Evolutionary conservation across 2,888 invertebrate genomes (phyloP).

Genomic region (Cataglyphis livida): DNA sequence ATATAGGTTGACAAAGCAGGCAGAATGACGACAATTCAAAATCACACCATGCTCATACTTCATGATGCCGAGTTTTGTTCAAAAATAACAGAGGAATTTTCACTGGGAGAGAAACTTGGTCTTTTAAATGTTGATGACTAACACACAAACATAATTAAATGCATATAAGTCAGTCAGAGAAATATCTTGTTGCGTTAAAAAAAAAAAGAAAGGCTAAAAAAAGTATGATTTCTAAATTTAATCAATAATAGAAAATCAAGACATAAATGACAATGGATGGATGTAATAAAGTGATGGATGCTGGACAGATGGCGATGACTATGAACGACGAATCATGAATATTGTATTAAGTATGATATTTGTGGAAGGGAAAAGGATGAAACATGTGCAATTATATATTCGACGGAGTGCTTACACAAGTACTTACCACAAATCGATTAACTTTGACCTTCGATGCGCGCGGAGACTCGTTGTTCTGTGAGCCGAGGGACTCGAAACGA

Average conservation of each 20-base stretch:
- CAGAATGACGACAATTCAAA: slow-evolving; percentile 35
- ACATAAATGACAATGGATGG: not conserved
- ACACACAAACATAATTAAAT: not conserved
- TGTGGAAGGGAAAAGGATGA: not conserved
- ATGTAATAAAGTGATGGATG: not conserved
- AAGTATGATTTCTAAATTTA: not conserved
- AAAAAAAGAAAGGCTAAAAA: not conserved
- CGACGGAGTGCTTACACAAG: slow-evolving; percentile 27
- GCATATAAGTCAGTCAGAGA: not conserved
- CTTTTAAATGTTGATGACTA: not conserved
- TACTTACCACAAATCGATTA: slow-evolving; percentile 96
- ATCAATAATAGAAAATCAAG: slow-evolving; percentile 6
- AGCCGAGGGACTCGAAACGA: slow-evolving; percentile 94
- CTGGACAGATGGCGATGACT: not conserved
- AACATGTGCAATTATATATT: not conserved
- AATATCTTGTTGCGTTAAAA: not conserved
- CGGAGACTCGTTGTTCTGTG: slow-evolving; percentile 86
- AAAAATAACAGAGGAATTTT: not conserved
- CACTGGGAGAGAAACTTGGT: not conserved
- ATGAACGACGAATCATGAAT: slow-evolving; percentile 5
- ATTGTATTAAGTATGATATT: not conserved
- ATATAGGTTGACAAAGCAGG: slow-evolving; percentile 21
- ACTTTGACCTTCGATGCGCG: slow-evolving; percentile 89
- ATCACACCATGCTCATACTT: slow-evolving; percentile 50
- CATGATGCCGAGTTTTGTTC: slow-evolving; percentile 12